Conservation (phyloP, 2,113 vertebrate genomes). For the Tylochromis polylepis region DNA sequence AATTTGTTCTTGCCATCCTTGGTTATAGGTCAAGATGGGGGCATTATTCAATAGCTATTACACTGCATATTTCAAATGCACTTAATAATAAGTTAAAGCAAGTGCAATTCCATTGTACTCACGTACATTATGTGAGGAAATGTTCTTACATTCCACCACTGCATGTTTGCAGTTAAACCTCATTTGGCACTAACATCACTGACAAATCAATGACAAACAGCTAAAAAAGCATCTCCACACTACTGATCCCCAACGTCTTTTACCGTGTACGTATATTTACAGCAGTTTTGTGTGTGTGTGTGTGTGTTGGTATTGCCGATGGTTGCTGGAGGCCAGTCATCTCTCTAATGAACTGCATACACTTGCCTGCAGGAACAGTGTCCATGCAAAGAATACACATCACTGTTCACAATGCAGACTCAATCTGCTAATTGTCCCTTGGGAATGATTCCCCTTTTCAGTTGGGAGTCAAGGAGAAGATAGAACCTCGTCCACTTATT, state of each 20-base stretch:
- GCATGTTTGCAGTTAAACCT: not conserved
- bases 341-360: constrained; percentile 65
- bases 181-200: not conserved
- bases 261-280: not conserved
- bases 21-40: not conserved
- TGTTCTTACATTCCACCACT: not conserved
- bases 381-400: constrained; percentile 60
- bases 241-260: not conserved
- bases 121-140: not conserved
- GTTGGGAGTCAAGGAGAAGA: constrained; percentile 70
- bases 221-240: not conserved
- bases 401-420: constrained; percentile 9
- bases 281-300: not conserved
- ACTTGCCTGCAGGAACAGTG: constrained; percentile 42
- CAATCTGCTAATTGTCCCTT: constrained; percentile 63
- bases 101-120: not conserved
- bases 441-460: constrained; percentile 50
- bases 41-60: not conserved
- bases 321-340: constrained; percentile 62
- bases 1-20: not conserved
- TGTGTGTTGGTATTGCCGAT: constrained; percentile 16
- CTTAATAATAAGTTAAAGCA: not conserved
- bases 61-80: not conserved
- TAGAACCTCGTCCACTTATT: constrained; percentile 38
- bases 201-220: not conserved